Evolutionary conservation across 37 sponge, comb jelly and placozoan species (phyloP), one percentile per base, ranked within the genome.

Genomic region (Amphimedon queenslandica): DNA sequence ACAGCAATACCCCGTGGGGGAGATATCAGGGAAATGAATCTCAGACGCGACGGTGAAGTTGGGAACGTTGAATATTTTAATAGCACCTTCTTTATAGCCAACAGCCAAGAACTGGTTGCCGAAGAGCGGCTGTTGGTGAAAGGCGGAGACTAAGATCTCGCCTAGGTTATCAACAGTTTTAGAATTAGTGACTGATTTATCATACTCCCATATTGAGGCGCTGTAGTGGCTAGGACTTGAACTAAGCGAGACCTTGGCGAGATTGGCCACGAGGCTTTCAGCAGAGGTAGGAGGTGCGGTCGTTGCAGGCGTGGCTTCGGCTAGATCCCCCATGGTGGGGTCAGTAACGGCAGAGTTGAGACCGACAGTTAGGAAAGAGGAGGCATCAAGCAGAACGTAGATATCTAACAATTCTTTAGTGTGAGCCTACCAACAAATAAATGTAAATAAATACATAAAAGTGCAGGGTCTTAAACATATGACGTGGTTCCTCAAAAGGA

Each of bases 61-160:
- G 4, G 89, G 89, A 2, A 79, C 33, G 67, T 83, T 73, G 77
- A 70, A 89, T 30, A 89, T 64, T 40, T 80, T 83, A 21, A 89
- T 71, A 0, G 43, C 37, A 18, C 84, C 77, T 53, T 71, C 32
- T 37, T 61, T 42, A 34, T 83, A 28, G 3, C 84, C 89, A 6
- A 76, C 37, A 5, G 80, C 80, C 21, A 89, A 43, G 58, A 89
- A 83, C 35, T 68, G 73, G 58, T 64, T 75, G 0, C 75, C 85
- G n/a, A 68, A 41, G 4, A 67, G 58, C 8, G 69, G 53, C 23
- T 73, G 79, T 35, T 63, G 40, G 63, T 73, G 67, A 55, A 73
- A 65, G 1, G 85, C 72, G 2, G 69, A 66, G 23, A 55, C 71
- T 0, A 70, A 30, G 24, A 85, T 25, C 4, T 21, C 32, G 55